phyloP scores from a whole-genome alignment of 2,888 invertebrate species.

The Drosophila mimetica region DNA sequence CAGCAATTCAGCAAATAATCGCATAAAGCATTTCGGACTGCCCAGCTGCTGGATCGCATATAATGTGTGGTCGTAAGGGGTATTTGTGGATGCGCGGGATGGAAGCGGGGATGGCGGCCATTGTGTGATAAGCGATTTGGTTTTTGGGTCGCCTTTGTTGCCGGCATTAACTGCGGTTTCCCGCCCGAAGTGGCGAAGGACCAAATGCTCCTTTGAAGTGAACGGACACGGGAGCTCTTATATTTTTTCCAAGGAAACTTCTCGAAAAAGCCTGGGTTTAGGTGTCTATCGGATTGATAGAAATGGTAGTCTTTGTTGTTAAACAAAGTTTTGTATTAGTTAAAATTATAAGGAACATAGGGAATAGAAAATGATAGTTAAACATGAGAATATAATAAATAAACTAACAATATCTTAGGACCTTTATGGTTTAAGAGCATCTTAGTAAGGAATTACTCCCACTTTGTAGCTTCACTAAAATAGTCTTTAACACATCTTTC shows the following conservation, averaged over 20 bases:
- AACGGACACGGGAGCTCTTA: conserved; percentile 38
- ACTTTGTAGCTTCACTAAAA: no score
- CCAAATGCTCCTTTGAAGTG: conserved; percentile 64
- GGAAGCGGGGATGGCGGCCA: conserved; percentile 24
- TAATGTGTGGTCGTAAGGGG: conserved; percentile 32
- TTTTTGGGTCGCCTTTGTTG: conserved; percentile 39
- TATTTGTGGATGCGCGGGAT: not conserved
- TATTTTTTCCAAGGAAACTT: not conserved
- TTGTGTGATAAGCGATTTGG: conserved; percentile 78
- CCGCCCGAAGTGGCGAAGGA: not conserved
- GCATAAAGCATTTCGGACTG: conserved; percentile 77
- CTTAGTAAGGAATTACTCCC: no score
- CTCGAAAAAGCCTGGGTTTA: not conserved
- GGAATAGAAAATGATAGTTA: no score
- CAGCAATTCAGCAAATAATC: conserved; percentile 80
- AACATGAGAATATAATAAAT: no score
- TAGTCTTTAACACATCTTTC: no score
- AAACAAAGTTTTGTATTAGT: no score
- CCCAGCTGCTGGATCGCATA: conserved; percentile 73
- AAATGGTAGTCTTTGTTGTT: no score
- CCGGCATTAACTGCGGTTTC: conserved; percentile 68
- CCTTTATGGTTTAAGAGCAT: no score
- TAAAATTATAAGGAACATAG: no score
- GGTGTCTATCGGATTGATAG: no score
- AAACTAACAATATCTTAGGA: no score